Percentiles rank a stretch among this genome's conserved stretches.
Evolutionary conservation across 2,888 invertebrate species (phyloP).

Genomic region (Alviniconcha strummeri): DNA sequence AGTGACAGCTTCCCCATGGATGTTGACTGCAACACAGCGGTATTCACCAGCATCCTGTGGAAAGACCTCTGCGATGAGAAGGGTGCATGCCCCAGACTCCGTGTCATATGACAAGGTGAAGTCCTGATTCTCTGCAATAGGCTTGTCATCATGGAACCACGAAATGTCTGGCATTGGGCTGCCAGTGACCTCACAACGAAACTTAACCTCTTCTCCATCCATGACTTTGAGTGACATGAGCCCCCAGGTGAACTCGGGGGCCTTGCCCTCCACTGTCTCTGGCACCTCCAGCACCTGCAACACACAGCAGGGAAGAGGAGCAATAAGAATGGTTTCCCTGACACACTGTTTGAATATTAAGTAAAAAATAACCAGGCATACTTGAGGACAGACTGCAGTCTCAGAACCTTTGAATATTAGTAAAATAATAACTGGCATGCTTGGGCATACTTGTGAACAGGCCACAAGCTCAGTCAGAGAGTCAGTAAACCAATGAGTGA

Average conservation of each 20-base stretch:
- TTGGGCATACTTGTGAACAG: too few species aligned
- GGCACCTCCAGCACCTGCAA: slow-evolving; percentile 29
- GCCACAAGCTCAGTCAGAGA: too few species aligned
- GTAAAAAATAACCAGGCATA: too few species aligned
- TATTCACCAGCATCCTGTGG: slow-evolving; percentile 98
- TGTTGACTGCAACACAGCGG: slow-evolving; percentile 95
- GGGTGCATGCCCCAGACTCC: slow-evolving; percentile 77
- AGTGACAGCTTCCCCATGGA: slow-evolving; percentile 96
- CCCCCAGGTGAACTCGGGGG: slow-evolving; percentile 86
- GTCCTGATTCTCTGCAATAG: slow-evolving; percentile 66
- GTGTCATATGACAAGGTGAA: slow-evolving; percentile 64
- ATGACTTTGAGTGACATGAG: slow-evolving; percentile 86
- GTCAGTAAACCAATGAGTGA: too few species aligned
- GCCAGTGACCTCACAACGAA: slow-evolving; percentile 64
- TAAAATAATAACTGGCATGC: too few species aligned
- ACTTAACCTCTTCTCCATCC: slow-evolving; percentile 92
- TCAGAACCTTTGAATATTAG: too few species aligned
- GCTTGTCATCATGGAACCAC: slow-evolving; percentile 91
- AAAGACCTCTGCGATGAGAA: slow-evolving; percentile 96
- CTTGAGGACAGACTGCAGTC: too few species aligned
- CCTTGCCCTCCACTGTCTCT: slow-evolving; percentile 73
- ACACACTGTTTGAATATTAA: too few species aligned
- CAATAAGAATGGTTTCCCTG: too few species aligned
- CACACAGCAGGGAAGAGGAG: not conserved
- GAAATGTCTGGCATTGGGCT: slow-evolving; percentile 76